Evolutionary conservation across 37 sponge, comb jelly and placozoan genomes (phyloP).

Genomic region (Amphimedon queenslandica): DNA sequence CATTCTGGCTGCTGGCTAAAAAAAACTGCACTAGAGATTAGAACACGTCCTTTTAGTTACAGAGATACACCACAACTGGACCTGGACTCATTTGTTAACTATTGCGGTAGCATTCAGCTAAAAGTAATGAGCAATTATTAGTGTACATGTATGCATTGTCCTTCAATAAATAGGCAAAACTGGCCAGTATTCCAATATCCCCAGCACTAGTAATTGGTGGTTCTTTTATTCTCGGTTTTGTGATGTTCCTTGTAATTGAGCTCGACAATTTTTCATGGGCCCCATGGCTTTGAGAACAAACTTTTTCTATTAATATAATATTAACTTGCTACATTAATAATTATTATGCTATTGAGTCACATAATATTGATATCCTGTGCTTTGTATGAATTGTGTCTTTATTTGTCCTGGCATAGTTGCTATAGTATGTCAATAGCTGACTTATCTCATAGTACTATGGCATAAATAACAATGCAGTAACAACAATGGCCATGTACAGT

Average conservation of each 20-base stretch:
- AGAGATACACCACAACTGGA: slow-evolving; percentile 65
- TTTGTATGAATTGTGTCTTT: too few relatives aligned
- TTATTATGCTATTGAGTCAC: too few relatives aligned
- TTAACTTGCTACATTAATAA: too few relatives aligned
- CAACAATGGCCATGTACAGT: too few relatives aligned
- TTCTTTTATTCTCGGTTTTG: slow-evolving; percentile 29
- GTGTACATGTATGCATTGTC: not conserved
- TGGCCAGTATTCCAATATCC: slow-evolving; percentile 45
- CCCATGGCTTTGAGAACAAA: slow-evolving; percentile 49
- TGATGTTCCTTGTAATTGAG: slow-evolving; percentile 34
- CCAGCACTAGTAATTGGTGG: slow-evolving; percentile 42
- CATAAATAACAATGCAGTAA: too few relatives aligned
- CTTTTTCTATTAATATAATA: too few relatives aligned
- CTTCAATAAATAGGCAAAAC: slow-evolving; percentile 39
- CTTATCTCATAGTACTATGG: too few relatives aligned
- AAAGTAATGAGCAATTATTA: slow-evolving; percentile 37
- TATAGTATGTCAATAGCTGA: too few relatives aligned
- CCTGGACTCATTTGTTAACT: slow-evolving; percentile 68
- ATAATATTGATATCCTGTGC: too few relatives aligned
- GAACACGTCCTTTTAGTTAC: slow-evolving; percentile 72
- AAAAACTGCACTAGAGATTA: slow-evolving; percentile 44
- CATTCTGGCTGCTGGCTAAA: slow-evolving; percentile 29
- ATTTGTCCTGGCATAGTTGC: too few relatives aligned
- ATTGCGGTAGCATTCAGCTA: slow-evolving; percentile 31
- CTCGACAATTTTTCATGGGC: slow-evolving; percentile 37